Percentiles rank a stretch among this genome's conserved stretches.
phyloP scores from a whole-genome alignment of 2,888 invertebrate genomes.

The Hermaeophaga mercurialis region DNA sequence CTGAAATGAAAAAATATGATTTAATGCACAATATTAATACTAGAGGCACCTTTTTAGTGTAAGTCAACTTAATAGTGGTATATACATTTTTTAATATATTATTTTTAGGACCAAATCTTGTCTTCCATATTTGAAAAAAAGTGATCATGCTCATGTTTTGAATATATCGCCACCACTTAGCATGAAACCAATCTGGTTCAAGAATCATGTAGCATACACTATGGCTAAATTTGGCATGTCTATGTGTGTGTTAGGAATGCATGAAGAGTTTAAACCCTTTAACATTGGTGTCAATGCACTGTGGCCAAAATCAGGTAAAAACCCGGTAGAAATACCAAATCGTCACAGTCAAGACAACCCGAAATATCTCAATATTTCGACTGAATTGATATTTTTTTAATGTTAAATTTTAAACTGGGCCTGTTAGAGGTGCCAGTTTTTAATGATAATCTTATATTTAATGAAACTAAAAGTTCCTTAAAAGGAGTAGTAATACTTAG shows the following conservation, averaged over 20 bases:
- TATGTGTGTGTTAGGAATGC: slow-evolving; percentile 96
- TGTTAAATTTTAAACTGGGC: no score
- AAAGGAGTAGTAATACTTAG: no score
- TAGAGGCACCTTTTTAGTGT: slow-evolving; percentile 94
- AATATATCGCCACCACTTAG: slow-evolving; percentile 94
- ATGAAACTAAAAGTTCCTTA: no score
- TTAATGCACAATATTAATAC: slow-evolving; percentile 95
- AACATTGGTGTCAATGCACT: slow-evolving; percentile 93
- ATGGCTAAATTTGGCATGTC: slow-evolving; percentile 99
- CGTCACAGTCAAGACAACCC: no score
- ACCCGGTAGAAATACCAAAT: no score
- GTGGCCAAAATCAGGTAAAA: slow-evolving; percentile 89
- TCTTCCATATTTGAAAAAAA: slow-evolving; percentile 84
- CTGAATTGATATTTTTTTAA: no score
- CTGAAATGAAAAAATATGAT: slow-evolving; percentile 96
- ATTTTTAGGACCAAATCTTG: slow-evolving; percentile 83
- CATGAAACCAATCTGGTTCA: slow-evolving; percentile 89
- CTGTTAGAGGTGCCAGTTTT: no score
- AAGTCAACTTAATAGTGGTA: slow-evolving; percentile 50
- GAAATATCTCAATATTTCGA: no score
- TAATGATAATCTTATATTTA: no score
- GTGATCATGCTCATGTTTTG: slow-evolving; percentile 89
- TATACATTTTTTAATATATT: slow-evolving; percentile 33
- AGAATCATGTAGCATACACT: slow-evolving; percentile 91
- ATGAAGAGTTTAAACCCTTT: slow-evolving; percentile 84